Conservation (phyloP, 1,140 invertebrate species). For the Acromyrmex heyeri region DNA sequence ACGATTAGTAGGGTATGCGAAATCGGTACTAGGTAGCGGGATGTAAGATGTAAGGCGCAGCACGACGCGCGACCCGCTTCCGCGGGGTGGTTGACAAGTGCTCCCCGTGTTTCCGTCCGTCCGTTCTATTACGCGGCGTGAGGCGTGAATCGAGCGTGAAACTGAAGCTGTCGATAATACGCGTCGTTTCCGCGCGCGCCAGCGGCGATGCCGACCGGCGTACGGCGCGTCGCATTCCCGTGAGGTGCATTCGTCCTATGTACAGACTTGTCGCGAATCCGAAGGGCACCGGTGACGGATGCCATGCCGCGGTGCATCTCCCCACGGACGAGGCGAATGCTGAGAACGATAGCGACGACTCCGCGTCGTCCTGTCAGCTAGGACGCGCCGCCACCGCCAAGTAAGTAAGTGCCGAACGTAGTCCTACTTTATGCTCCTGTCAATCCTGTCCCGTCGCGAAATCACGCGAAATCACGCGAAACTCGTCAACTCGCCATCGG, state of each 20-base stretch:
- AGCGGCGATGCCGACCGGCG: slow-evolving; percentile 60
- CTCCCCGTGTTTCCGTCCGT: not conserved
- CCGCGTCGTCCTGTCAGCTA: slow-evolving; percentile 72
- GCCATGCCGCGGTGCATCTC: slow-evolving; percentile 68
- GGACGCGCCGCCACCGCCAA: slow-evolving; percentile 63
- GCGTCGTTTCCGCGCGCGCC: not conserved
- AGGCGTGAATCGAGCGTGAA: not conserved
- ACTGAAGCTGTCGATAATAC: not conserved
- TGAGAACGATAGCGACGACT: slow-evolving; percentile 71
- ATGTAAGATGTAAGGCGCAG: too few relatives aligned
- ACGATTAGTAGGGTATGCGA: too few relatives aligned
- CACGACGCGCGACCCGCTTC: not conserved
- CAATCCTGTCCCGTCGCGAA: too few relatives aligned
- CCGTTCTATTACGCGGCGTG: not conserved
- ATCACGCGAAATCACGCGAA: not conserved
- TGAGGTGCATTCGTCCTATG: slow-evolving; percentile 60
- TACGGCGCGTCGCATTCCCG: not conserved
- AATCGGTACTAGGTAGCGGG: not conserved
- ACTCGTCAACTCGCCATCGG: not conserved
- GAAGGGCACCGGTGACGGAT: slow-evolving; percentile 61
- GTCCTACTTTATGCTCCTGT: not conserved
- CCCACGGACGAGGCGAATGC: slow-evolving; percentile 58
- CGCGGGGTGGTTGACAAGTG: not conserved
- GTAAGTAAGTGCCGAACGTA: slow-evolving; percentile 74
- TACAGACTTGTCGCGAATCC: slow-evolving; percentile 67